phyloP scores from a whole-genome alignment of 1,140 invertebrate species.

The Vanessa atalanta region DNA sequence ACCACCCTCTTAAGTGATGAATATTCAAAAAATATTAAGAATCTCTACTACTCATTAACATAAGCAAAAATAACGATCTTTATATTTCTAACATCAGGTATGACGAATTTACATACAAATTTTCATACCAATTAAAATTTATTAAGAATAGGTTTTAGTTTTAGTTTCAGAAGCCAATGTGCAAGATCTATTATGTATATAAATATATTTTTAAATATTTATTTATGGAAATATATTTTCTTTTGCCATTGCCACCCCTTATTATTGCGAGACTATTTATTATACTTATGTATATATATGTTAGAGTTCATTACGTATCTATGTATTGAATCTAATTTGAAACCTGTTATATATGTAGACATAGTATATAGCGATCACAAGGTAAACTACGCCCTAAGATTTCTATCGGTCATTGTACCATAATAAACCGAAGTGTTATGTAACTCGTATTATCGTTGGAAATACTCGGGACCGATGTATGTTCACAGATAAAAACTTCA shows the following conservation, averaged over 20 bases:
- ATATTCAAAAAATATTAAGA: too few relatives aligned
- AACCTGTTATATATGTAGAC: slow-evolving; percentile 10
- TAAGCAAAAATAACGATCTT: too few relatives aligned
- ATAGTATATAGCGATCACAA: slow-evolving; percentile 26
- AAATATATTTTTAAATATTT: too few relatives aligned
- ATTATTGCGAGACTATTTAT: neutral
- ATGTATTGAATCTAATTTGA: neutral
- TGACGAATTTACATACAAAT: too few relatives aligned
- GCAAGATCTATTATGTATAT: too few relatives aligned
- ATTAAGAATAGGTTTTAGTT: too few relatives aligned
- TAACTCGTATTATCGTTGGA: slow-evolving; percentile 52
- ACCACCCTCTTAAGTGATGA: too few relatives aligned
- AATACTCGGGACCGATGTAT: slow-evolving; percentile 28
- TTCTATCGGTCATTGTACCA: slow-evolving; percentile 68
- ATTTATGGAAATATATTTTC: neutral
- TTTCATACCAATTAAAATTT: too few relatives aligned
- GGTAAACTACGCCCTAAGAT: slow-evolving; percentile 43
- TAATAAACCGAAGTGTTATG: slow-evolving; percentile 52
- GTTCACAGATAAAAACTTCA: slow-evolving; percentile 40
- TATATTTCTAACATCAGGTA: too few relatives aligned
- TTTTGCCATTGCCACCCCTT: neutral
- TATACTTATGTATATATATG: neutral
- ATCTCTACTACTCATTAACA: too few relatives aligned
- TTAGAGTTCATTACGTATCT: neutral
- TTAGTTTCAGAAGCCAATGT: too few relatives aligned